Conservation (phyloP, 2,888 invertebrate species). For the Nezara viridula region DNA sequence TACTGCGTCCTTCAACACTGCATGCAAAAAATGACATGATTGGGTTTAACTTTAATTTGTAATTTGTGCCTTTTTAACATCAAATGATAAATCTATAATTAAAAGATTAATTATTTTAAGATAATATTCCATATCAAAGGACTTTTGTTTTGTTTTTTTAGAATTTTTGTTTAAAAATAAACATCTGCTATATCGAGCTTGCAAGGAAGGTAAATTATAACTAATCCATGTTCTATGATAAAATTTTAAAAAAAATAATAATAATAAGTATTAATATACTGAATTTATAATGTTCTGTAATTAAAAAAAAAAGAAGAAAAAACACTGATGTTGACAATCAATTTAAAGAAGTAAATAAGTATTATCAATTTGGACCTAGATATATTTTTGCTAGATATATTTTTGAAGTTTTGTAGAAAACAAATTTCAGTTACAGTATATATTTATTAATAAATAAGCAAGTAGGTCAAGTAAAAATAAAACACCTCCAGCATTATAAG, state of each 20-base stretch:
- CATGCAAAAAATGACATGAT: constrained; percentile 2
- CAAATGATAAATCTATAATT: constrained; percentile 29
- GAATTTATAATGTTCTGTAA: neutral
- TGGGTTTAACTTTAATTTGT: constrained; percentile 15
- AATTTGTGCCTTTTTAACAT: neutral
- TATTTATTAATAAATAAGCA: neutral
- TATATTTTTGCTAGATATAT: neutral
- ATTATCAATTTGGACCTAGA: no score
- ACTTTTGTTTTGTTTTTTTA: neutral
- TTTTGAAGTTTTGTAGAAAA: neutral
- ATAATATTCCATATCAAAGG: neutral
- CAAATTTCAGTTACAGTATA: no score
- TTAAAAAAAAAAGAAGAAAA: neutral
- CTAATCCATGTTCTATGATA: neutral
- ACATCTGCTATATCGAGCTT: neutral
- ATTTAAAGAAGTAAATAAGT: neutral
- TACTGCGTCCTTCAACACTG: constrained; percentile 37
- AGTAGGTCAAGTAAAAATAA: no score
- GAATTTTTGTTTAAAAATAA: neutral
- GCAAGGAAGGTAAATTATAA: neutral
- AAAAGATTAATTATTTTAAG: neutral
- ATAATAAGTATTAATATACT: neutral
- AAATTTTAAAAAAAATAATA: neutral
- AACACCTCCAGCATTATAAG: neutral
- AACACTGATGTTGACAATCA: neutral